Base-by-base conservation (phyloP, 2,797 vertebrate species). In the Crocodylus rhombifer region DNA sequence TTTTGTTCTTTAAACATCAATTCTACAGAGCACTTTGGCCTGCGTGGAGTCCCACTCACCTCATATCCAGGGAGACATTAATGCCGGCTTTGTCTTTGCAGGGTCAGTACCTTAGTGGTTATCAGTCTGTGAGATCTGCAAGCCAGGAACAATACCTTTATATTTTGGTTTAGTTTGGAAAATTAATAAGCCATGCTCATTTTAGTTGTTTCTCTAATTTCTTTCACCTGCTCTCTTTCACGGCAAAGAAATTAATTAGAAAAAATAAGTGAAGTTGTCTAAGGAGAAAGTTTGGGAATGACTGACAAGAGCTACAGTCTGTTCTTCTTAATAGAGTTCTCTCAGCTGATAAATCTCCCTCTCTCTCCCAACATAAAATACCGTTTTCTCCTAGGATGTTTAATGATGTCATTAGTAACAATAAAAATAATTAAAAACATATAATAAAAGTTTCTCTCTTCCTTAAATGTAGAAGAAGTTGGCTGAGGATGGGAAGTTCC, bases 241-340 rank as follows among this genome's bases (percentile, higher is more conserved):
- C 82, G 87, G 95, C 94, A 97, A 92, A 89, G 85, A 93, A 97
- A 94, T 96, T 95, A 94, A 96, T 94, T 77, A 92, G 77, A 92
- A 89, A 77, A 94, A 96, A 95, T 86, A 91, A 93, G 84, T 0
- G 2, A 87, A 94, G 65, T 7, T 82, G 58, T 92, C 94, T 84
- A 91, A 93, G 63, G 81, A 94, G 86, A 76, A 86, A 94, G 20
- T 64, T 82, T 89, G 33, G 80, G 79, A 96, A 93, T 77, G 77
- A 92, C 89, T 23, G 92, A 33, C 82, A 33, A 92, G 80, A 96
- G 85, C 84, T 67, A 94, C 90, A 88, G 7, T 30, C 14, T 63
- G 87, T 92, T 69, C 36, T 33, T 69, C 36, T 69, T 2, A 36
- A 69, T 36, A 20, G 42, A 51, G 10, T 9, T 3, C 94, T 96